A percentile compares a stretch with the other conserved stretches of the same genome.
Evolutionary conservation across 2,888 invertebrate genomes (phyloP).

Genomic region (Brachyopa scutellaris): DNA sequence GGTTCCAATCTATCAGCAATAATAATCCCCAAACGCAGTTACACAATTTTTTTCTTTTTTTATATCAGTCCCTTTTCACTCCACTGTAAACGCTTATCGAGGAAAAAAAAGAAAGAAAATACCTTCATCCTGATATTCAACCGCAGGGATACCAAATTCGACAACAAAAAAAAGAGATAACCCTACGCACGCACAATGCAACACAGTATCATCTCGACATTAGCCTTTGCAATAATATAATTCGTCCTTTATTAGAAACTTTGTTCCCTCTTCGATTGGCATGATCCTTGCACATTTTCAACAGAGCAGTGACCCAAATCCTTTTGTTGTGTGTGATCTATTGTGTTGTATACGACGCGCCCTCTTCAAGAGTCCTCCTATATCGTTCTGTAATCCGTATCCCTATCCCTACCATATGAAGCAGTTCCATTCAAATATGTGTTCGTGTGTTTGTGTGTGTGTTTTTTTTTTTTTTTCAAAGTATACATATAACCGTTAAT

Average conservation of each 20-base stretch:
- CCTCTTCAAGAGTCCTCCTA: slow-evolving; percentile 45
- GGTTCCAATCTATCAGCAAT: background rate
- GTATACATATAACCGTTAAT: slow-evolving; percentile 41
- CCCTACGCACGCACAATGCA: slow-evolving; percentile 26
- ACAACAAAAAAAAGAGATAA: background rate
- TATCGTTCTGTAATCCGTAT: slow-evolving; percentile 33
- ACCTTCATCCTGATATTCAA: slow-evolving; percentile 27
- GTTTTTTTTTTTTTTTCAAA: background rate
- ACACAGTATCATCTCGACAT: slow-evolving; percentile 68
- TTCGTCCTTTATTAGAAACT: slow-evolving; percentile 57
- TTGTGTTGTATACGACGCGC: slow-evolving; percentile 44
- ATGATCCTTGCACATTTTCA: slow-evolving; percentile 62
- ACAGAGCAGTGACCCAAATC: slow-evolving; percentile 61
- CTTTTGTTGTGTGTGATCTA: slow-evolving; percentile 58
- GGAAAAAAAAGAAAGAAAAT: too few species aligned
- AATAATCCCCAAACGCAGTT: slow-evolving; percentile 3
- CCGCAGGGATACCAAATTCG: slow-evolving; percentile 41
- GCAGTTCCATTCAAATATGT: slow-evolving; percentile 3
- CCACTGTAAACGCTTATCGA: background rate
- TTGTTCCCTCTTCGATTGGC: slow-evolving; percentile 43
- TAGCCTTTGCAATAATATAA: slow-evolving; percentile 58
- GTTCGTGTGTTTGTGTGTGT: background rate
- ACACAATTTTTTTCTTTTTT: too few species aligned
- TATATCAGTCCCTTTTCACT: background rate
- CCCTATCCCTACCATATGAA: slow-evolving; percentile 6